Evolutionary conservation across 1,140 invertebrate genomes (phyloP).

Genomic region (Eumeta japonica): DNA sequence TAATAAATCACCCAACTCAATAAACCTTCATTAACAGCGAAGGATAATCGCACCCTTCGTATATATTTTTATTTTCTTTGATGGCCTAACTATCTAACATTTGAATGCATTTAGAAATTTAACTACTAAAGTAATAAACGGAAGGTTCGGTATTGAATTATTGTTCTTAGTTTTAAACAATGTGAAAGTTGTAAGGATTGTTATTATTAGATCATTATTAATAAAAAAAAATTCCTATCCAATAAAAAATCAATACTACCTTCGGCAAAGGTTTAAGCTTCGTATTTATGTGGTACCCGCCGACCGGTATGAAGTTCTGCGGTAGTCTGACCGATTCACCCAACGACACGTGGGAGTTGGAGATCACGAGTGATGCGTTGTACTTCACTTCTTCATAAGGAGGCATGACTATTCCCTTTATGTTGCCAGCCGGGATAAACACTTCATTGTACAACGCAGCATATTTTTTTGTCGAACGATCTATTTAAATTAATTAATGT

Average conservation of each 20-base stretch:
- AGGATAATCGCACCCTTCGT: no score
- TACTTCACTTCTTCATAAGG: conserved; percentile 8
- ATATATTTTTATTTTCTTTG: no score
- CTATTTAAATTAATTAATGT: conserved; percentile 7
- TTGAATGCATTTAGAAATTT: no score
- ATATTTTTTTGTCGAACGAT: neutral
- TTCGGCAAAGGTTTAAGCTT: conserved; percentile 17
- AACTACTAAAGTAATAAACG: no score
- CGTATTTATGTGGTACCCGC: conserved; percentile 22
- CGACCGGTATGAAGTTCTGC: conserved; percentile 19
- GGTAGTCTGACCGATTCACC: conserved; percentile 16
- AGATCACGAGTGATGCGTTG: conserved; percentile 21
- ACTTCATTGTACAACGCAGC: conserved; percentile 1
- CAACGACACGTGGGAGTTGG: conserved; percentile 21
- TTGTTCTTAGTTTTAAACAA: no score
- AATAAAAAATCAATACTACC: conserved; percentile 12
- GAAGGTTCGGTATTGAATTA: no score
- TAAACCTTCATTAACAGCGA: no score
- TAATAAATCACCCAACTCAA: no score
- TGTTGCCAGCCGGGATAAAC: neutral
- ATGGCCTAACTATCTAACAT: no score
- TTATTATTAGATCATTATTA: no score
- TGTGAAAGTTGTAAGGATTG: no score
- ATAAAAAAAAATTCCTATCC: no score
- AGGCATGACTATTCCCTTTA: neutral